These are phyloP conservation scores for Trichomycterus rosablanca DNA, from an alignment of 2,113 vertebrate genomes.

Conservation along the genomic window DNA sequence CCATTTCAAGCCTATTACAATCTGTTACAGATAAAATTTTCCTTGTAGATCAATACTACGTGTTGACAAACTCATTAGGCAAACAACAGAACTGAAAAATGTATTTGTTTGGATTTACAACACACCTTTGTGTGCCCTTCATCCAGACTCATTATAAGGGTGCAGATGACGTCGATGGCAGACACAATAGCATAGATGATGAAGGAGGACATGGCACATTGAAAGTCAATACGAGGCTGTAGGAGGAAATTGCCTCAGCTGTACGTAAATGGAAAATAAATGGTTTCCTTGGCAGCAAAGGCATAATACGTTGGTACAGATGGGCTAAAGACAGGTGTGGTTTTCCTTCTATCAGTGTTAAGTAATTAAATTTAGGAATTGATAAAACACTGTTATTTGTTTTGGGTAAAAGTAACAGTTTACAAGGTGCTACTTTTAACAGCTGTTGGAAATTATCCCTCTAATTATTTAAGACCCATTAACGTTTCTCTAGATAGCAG, in stretches of 20 bases:
- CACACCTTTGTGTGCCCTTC: neutral
- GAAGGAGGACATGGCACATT: neutral
- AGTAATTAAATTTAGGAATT: neutral
- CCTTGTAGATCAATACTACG: no score
- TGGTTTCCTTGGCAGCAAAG: conserved; percentile 31
- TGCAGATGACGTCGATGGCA: conserved; percentile 19
- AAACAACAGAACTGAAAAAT: no score
- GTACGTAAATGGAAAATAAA: conserved; percentile 23
- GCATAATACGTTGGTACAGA: conserved; percentile 8
- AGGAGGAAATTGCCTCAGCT: conserved; percentile 38
- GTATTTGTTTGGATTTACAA: conserved; percentile 11
- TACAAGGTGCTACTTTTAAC: no score
- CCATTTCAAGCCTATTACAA: no score
- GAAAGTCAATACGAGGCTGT: conserved; percentile 11
- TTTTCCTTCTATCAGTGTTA: conserved; percentile 12
- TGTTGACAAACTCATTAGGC: no score
- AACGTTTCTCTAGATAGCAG: no score
- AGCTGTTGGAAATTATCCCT: no score
- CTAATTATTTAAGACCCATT: no score
- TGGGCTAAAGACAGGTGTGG: conserved; percentile 8
- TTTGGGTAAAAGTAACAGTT: neutral
- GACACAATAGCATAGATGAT: conserved; percentile 20
- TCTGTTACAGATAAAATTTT: no score
- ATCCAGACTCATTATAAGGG: neutral
- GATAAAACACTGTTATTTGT: neutral